phyloP scores from a whole-genome alignment of 2,797 vertebrate genomes.

The Thaleichthys pacificus region DNA sequence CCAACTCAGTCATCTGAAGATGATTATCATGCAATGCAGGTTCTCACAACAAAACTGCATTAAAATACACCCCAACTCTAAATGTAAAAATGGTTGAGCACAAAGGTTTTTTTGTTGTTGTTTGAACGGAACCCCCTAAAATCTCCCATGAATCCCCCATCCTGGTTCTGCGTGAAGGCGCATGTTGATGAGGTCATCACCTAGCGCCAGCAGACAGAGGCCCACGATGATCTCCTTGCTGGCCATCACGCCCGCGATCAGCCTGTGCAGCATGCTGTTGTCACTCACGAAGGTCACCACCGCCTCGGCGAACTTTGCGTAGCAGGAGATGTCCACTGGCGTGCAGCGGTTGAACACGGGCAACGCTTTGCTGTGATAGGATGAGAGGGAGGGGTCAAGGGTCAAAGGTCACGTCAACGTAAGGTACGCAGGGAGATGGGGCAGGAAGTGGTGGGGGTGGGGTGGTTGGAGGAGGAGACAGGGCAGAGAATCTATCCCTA shows the following conservation, averaged over 20 bases:
- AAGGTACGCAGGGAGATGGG: background rate
- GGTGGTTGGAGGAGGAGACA: background rate
- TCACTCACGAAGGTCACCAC: conserved; percentile 97
- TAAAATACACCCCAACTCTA: background rate
- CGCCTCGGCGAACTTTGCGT: conserved; percentile 93
- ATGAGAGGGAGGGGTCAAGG: conserved; percentile 1
- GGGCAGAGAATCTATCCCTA: background rate
- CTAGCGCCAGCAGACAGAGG: conserved; percentile 95
- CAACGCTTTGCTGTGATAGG: conserved; percentile 80
- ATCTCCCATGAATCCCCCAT: background rate
- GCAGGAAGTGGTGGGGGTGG: background rate
- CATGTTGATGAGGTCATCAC: conserved; percentile 63
- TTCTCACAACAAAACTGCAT: background rate
- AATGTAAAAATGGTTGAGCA: background rate
- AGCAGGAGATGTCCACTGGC: conserved; percentile 94
- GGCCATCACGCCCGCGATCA: conserved; percentile 94
- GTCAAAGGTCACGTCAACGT: background rate
- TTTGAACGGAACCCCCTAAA: background rate
- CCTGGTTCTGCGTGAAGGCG: background rate
- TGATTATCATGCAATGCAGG: background rate
- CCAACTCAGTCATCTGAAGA: background rate
- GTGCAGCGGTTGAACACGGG: conserved; percentile 98
- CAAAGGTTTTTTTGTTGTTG: background rate
- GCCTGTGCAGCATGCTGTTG: conserved; percentile 93
- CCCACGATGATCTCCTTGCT: conserved; percentile 98